These are phyloP conservation scores for Lottia scabra DNA, from an alignment of 2,888 invertebrate genomes.

Conservation along the genomic window DNA sequence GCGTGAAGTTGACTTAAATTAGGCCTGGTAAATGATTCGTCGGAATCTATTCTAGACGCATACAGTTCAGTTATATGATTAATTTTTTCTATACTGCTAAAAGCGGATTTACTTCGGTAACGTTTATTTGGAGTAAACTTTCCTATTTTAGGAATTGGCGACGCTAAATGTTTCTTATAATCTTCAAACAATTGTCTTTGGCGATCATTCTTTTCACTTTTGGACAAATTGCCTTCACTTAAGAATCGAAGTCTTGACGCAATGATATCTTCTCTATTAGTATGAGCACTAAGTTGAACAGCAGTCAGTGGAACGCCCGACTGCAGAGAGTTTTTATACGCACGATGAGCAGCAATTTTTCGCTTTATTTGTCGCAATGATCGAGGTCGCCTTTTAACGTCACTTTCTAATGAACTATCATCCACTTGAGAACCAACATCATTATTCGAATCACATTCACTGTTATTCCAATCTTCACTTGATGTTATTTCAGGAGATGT, in stretches of 20 bases:
- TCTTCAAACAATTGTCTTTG: conserved; percentile 35
- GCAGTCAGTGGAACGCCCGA: conserved; percentile 2
- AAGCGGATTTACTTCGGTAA: background rate
- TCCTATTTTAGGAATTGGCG: conserved; percentile 27
- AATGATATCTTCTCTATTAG: conserved; percentile 45
- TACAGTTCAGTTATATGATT: background rate
- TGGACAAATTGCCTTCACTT: conserved; percentile 51
- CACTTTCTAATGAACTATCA: background rate
- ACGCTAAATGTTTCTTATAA: conserved; percentile 40
- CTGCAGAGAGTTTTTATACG: background rate
- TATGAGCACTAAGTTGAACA: conserved; percentile 27
- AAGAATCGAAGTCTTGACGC: conserved; percentile 52
- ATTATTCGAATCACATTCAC: background rate
- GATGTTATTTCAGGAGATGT: background rate
- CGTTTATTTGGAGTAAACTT: background rate
- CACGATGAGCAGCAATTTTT: conserved; percentile 11
- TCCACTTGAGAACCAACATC: background rate
- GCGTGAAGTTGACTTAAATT: conserved; percentile 50
- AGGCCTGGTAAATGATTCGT: conserved; percentile 20
- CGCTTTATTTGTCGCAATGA: conserved; percentile 31
- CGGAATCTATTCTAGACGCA: background rate
- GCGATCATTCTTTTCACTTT: conserved; percentile 31
- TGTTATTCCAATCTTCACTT: conserved; percentile 1
- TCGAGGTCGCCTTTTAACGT: conserved; percentile 17
- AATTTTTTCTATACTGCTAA: background rate